Base-by-base conservation (phyloP, 37 sponge, comb jelly and placozoan species). In the Eunapius fragilis region DNA sequence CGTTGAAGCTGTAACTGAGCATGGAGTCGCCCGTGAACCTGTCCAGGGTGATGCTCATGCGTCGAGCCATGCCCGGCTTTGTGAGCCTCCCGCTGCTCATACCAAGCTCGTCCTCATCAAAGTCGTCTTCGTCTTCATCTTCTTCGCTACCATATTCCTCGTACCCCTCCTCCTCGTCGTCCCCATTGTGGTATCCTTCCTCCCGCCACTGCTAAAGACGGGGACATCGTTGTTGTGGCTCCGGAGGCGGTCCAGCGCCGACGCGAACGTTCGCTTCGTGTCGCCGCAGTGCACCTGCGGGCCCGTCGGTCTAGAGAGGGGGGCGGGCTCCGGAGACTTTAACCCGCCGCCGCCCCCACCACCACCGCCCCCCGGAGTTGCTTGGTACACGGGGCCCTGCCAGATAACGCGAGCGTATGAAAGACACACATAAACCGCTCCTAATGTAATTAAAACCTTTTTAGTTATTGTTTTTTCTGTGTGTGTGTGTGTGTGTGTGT, bases 1-100 rank as follows among this genome's bases (percentile, higher is more conserved):
- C 45, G 34, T 82, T 86, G 78, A 87, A 93, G 81, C 94, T 93
- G 67, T 85, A 86, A 78, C 83, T 86, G 25, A 93, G 82, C 69
- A 93, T 69, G 19, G 87, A 86, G 74, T 89, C 94, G 2, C 94
- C 94, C 6, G 78, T 74, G 49, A 92, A 80, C 27, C 75, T 74
- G 32, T 87, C 87, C 45, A 87, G 69, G 5, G 82, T 72, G 36
- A 58, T 37, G 41, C 31, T 79, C 32, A 26, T 77, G 2, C 25
- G 19, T 0, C 37, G 80, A 38, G 34, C 47, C 7, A 9, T 35
- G 35, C 58, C 75, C 74, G 10, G 41, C 11, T 25, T 34, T 67
- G 69, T 41, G 50, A 68, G 69, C 68, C 31, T 31, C 31, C 31
- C 72, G 31, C 31, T 11, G 72, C 28, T 31, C 28, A 31, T 31